Evolutionary conservation across 1,140 invertebrate genomes (phyloP).

Genomic region (Helicoverpa zea): DNA sequence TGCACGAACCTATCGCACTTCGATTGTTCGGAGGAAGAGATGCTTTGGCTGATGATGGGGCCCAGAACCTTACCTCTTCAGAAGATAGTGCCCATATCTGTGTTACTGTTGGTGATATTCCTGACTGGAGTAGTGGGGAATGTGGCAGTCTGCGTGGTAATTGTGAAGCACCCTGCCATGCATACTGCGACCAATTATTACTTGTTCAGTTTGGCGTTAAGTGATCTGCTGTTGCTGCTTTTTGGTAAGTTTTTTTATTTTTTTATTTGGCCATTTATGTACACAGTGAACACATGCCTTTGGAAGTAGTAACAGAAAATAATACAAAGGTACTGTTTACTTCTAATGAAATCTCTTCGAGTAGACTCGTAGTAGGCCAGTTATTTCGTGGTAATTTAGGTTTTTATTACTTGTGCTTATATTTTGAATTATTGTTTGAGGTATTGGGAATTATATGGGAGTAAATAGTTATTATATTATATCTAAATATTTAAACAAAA

Average conservation of each 20-base stretch:
- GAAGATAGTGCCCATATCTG: slow-evolving; percentile 89
- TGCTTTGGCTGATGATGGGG: slow-evolving; percentile 83
- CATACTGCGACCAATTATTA: slow-evolving; percentile 97
- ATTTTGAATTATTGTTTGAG: too few species aligned
- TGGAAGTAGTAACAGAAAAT: too few species aligned
- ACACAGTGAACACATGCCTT: too few species aligned
- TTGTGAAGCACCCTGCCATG: slow-evolving; percentile 93
- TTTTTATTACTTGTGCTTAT: too few species aligned
- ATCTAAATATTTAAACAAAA: too few species aligned
- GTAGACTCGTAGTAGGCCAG: too few species aligned
- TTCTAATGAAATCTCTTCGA: too few species aligned
- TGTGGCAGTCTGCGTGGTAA: slow-evolving; percentile 95
- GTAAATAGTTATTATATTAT: too few species aligned
- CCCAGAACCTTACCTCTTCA: slow-evolving; percentile 83
- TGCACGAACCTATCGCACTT: slow-evolving; percentile 81
- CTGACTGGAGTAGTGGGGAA: slow-evolving; percentile 96
- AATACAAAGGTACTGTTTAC: too few species aligned
- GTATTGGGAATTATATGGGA: too few species aligned
- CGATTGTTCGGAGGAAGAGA: slow-evolving; percentile 86
- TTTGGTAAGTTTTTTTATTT: slow-evolving; percentile 88
- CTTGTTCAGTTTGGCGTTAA: slow-evolving; percentile 94
- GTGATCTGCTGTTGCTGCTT: slow-evolving; percentile 91
- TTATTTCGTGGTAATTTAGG: too few species aligned
- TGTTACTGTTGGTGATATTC: slow-evolving; percentile 93
- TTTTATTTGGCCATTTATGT: background rate